Conservation (phyloP, 2,113 vertebrate genomes). For the Heterocephalus glaber region DNA sequence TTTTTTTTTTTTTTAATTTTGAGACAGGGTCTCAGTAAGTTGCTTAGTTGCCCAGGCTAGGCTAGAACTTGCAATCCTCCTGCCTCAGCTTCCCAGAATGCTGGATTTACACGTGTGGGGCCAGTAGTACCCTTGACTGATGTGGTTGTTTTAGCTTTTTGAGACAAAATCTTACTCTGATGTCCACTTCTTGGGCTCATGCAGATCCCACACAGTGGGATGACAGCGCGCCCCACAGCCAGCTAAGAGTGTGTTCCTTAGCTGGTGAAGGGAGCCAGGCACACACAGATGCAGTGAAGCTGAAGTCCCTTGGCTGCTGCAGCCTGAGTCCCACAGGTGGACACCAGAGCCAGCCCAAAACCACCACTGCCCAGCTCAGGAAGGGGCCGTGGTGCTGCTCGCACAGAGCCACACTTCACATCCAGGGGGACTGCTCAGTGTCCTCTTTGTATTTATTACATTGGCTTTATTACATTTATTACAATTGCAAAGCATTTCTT, state of each 20-base stretch:
- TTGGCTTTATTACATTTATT: not conserved
- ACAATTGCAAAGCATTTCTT: slow-evolving; percentile 1
- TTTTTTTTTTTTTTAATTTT: not conserved
- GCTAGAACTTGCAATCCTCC: not conserved
- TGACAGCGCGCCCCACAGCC: fast-evolving
- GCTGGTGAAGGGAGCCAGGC: not conserved
- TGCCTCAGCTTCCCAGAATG: not conserved
- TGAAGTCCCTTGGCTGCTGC: not conserved
- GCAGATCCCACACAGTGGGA: not conserved
- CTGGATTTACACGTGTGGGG: not conserved
- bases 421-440: not conserved
- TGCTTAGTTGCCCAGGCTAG: not conserved
- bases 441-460: not conserved
- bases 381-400: fast-evolving
- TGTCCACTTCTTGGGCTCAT: not conserved
- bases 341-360: too few species aligned
- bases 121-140: not conserved
- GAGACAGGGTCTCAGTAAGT: not conserved
- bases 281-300: not conserved
- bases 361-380: not conserved
- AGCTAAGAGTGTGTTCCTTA: not conserved
- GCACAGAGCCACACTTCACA: not conserved
- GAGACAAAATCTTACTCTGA: not conserved
- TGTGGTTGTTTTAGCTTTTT: not conserved
- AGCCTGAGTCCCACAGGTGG: not conserved